Evolutionary conservation across 2,888 invertebrate genomes (phyloP).

Genomic region (Encarsia formosa): DNA sequence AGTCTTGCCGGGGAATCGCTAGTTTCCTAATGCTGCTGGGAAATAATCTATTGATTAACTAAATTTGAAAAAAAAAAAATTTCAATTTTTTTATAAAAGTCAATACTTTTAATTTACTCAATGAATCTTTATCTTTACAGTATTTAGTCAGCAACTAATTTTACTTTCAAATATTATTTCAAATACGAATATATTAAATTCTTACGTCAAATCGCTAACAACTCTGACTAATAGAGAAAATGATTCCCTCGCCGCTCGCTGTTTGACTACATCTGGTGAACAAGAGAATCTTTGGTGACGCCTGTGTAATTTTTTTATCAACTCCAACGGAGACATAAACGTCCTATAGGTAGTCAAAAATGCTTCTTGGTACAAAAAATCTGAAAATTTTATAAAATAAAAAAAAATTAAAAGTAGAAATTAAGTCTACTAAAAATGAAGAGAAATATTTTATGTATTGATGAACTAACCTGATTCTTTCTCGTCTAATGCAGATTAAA

Average conservation of each 20-base stretch:
- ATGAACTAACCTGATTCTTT: slow-evolving; percentile 52
- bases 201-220: slow-evolving; percentile 94
- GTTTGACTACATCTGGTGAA: slow-evolving; percentile 65
- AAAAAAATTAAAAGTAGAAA: neutral
- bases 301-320: slow-evolving; percentile 81
- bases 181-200: too few species aligned
- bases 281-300: slow-evolving; percentile 73
- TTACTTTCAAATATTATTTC: too few species aligned
- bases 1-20: too few species aligned
- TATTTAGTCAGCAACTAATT: too few species aligned
- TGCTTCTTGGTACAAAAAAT: slow-evolving; percentile 94
- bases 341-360: slow-evolving; percentile 97
- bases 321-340: slow-evolving; percentile 81
- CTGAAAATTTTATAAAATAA: slow-evolving; percentile 54
- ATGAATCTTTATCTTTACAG: too few species aligned
- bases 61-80: too few species aligned
- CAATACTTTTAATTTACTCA: too few species aligned
- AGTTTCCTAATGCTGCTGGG: too few species aligned
- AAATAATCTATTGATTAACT: too few species aligned
- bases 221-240: slow-evolving; percentile 91
- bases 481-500: slow-evolving; percentile 49
- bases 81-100: too few species aligned
- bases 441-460: slow-evolving; percentile 6
- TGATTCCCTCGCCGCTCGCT: slow-evolving; percentile 76
- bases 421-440: slow-evolving; percentile 4